Conservation (phyloP, 2,113 vertebrate species). For the Ranitomeya variabilis region DNA sequence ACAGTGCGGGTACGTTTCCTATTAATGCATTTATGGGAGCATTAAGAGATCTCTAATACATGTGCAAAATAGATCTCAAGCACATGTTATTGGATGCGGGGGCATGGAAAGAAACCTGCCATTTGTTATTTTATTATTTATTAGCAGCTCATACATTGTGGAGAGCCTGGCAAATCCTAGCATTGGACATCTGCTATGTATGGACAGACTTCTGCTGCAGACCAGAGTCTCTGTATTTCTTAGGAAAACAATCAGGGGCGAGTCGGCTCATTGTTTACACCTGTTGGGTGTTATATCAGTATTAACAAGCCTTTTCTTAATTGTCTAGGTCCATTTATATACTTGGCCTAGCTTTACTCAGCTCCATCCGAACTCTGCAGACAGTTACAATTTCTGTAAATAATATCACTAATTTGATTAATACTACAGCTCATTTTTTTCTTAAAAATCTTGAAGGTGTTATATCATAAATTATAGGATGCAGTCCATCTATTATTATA, state of each 20-base stretch:
- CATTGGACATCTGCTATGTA: constrained; percentile 48
- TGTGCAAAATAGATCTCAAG: constrained; percentile 45
- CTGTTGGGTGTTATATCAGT: constrained; percentile 51
- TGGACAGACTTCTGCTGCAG: constrained; percentile 14
- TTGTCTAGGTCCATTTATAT: constrained; percentile 30
- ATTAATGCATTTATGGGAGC: constrained; percentile 35
- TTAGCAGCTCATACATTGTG: constrained; percentile 21
- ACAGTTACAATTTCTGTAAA: constrained; percentile 33
- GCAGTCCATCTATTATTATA: no score
- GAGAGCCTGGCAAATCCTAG: constrained; percentile 46
- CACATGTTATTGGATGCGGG: constrained; percentile 38
- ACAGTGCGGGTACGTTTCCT: neutral
- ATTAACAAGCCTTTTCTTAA: neutral
- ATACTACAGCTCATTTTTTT: neutral
- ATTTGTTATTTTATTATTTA: constrained; percentile 51
- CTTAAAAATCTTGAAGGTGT: no score
- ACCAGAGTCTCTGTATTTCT: constrained; percentile 23
- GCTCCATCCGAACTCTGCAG: neutral
- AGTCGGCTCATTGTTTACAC: constrained; percentile 44
- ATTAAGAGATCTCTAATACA: constrained; percentile 42
- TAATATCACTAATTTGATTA: constrained; percentile 29
- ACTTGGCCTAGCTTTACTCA: constrained; percentile 32
- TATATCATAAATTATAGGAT: no score
- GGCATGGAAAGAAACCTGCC: constrained; percentile 45
- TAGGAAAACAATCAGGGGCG: constrained; percentile 10